Percentiles rank a stretch among this genome's conserved stretches.
Conservation (phyloP, 2,888 invertebrate species). For the Smittia sp. region DNA sequence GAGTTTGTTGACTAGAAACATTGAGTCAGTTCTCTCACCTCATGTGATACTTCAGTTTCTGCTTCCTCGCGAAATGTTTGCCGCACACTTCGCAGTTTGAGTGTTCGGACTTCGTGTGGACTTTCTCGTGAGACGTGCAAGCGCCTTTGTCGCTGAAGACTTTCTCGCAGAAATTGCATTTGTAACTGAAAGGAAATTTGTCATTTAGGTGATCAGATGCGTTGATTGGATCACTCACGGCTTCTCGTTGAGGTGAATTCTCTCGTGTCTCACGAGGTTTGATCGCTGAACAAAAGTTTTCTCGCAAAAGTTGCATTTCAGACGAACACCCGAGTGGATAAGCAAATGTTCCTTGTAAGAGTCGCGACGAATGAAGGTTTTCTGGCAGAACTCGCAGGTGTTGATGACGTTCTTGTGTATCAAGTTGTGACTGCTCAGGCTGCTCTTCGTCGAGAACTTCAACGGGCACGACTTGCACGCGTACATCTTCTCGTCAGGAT, state of each 20-base stretch:
- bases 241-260: slow-evolving; percentile 59
- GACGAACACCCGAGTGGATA: slow-evolving; percentile 60
- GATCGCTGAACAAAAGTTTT: slow-evolving; percentile 61
- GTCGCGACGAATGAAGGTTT: slow-evolving; percentile 55
- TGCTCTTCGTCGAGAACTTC: slow-evolving; percentile 38
- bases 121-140: slow-evolving; percentile 57
- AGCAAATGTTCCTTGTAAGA: slow-evolving; percentile 60
- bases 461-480: slow-evolving; percentile 18
- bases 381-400: slow-evolving; percentile 11
- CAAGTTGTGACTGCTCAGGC: slow-evolving; percentile 32
- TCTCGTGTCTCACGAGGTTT: slow-evolving; percentile 59
- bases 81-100: slow-evolving; percentile 58
- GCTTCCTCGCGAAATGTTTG: slow-evolving; percentile 59
- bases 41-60: slow-evolving; percentile 59
- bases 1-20: not conserved
- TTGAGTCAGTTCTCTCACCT: slow-evolving; percentile 44
- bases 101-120: slow-evolving; percentile 55
- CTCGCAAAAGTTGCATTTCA: slow-evolving; percentile 61
- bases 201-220: not conserved
- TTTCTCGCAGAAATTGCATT: slow-evolving; percentile 57
- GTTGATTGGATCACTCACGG: slow-evolving; percentile 51
- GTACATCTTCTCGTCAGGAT: slow-evolving; percentile 33
- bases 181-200: slow-evolving; percentile 45
- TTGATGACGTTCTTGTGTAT: slow-evolving; percentile 27
- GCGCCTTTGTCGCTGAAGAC: slow-evolving; percentile 60